These are phyloP conservation scores for Andricus grossulariae DNA, from an alignment of 1,140 invertebrate species.

Conservation along the genomic window DNA sequence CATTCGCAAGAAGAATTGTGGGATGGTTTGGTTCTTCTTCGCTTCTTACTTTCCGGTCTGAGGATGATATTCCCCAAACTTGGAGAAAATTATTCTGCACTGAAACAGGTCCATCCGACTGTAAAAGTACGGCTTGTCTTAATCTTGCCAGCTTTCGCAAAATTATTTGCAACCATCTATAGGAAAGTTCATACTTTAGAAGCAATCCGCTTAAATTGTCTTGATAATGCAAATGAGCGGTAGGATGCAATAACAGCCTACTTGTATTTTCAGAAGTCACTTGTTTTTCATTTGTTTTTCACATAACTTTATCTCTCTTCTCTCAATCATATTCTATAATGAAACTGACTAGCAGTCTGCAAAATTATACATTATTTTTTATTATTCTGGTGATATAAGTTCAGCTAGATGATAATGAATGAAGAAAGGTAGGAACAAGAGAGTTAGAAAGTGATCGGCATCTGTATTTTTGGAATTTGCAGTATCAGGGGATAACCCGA, in stretches of 20 bases:
- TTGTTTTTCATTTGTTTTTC: too few species aligned
- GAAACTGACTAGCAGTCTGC: too few species aligned
- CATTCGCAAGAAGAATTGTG: conserved; percentile 50
- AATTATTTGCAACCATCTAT: neutral
- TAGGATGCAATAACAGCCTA: too few species aligned
- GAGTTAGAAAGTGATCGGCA: neutral
- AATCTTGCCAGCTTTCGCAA: conserved; percentile 24
- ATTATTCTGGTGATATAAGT: too few species aligned
- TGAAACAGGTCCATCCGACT: conserved; percentile 57
- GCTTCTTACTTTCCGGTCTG: conserved; percentile 47
- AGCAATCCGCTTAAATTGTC: conserved; percentile 29
- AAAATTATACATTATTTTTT: too few species aligned
- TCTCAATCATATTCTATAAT: too few species aligned
- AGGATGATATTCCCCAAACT: conserved; percentile 51
- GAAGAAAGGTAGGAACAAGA: neutral
- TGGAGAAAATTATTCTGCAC: conserved; percentile 59
- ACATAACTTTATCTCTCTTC: too few species aligned
- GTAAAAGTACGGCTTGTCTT: conserved; percentile 46
- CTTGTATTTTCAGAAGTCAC: too few species aligned
- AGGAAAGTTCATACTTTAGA: conserved; percentile 5
- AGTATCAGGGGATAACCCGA: conserved; percentile 1
- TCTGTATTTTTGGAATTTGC: conserved; percentile 3
- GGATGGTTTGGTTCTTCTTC: conserved; percentile 48
- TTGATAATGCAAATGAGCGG: neutral
- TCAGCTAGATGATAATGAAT: too few species aligned